Conservation (phyloP, 2,888 invertebrate genomes). For the Flexamia atlantica region DNA sequence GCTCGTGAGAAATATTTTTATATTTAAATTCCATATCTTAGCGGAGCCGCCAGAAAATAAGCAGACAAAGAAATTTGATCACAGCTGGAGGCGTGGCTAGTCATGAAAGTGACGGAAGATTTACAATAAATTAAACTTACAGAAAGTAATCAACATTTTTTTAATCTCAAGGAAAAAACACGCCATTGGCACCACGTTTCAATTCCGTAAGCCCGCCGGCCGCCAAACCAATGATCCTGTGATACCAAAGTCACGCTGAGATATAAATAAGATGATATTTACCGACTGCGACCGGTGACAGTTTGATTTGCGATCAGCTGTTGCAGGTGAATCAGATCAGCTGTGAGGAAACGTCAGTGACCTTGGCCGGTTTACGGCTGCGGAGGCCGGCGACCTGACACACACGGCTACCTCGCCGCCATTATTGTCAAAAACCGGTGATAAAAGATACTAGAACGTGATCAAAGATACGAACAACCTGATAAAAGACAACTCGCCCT, state of each 20-base stretch:
- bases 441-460: neutral
- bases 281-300: slow-evolving; percentile 7
- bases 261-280: too few species aligned
- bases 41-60: too few species aligned
- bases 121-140: too few species aligned
- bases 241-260: neutral
- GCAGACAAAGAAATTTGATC: too few species aligned
- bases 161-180: neutral
- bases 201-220: neutral
- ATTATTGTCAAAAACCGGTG: neutral
- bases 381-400: slow-evolving; percentile 26
- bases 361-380: slow-evolving; percentile 25
- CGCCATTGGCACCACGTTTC: neutral
- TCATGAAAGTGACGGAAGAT: too few species aligned
- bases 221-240: neutral
- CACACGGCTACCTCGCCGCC: neutral
- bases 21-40: too few species aligned
- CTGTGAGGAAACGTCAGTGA: slow-evolving; percentile 7
- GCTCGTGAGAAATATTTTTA: too few species aligned
- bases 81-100: too few species aligned
- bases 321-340: slow-evolving; percentile 21
- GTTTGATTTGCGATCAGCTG: slow-evolving; percentile 29
- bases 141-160: too few species aligned
- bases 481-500: neutral
- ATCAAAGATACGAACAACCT: too few species aligned